Conservation (phyloP, 2,888 invertebrate genomes). For the Lysandra coridon region DNA sequence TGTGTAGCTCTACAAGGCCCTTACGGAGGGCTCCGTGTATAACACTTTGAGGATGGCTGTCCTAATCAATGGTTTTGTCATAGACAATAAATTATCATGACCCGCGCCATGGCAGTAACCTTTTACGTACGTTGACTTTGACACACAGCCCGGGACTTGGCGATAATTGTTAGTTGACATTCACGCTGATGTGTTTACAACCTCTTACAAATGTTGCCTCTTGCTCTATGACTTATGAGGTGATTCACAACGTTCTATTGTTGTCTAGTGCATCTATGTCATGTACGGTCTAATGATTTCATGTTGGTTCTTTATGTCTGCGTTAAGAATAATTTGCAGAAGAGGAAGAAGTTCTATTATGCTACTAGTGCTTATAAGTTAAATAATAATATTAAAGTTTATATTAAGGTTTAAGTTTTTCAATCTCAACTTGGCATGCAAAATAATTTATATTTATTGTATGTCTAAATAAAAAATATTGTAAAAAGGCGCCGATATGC, state of each 20-base stretch:
- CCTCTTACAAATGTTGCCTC: constrained; percentile 29
- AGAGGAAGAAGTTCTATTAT: no score
- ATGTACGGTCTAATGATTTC: not conserved
- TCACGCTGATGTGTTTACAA: constrained; percentile 30
- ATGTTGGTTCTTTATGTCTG: no score
- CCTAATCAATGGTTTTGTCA: constrained; percentile 29
- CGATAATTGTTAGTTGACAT: constrained; percentile 34
- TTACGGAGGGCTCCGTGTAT: no score
- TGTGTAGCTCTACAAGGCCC: no score
- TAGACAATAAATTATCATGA: constrained; percentile 40
- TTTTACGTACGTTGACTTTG: constrained; percentile 41
- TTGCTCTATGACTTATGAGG: constrained; percentile 18
- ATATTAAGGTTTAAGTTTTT: no score
- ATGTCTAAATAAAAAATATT: no score
- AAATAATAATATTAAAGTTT: no score
- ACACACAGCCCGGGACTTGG: constrained; percentile 37
- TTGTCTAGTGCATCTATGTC: constrained; percentile 20
- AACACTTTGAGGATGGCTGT: no score
- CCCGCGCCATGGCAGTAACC: constrained; percentile 41
- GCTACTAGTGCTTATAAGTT: no score
- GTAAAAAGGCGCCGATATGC: not conserved
- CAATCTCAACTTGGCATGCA: no score
- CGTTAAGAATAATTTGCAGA: no score
- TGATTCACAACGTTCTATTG: constrained; percentile 20
- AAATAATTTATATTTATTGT: no score